These are phyloP conservation scores for Anarsia innoxiella DNA, from an alignment of 2,888 invertebrate species.

Conservation along the genomic window DNA sequence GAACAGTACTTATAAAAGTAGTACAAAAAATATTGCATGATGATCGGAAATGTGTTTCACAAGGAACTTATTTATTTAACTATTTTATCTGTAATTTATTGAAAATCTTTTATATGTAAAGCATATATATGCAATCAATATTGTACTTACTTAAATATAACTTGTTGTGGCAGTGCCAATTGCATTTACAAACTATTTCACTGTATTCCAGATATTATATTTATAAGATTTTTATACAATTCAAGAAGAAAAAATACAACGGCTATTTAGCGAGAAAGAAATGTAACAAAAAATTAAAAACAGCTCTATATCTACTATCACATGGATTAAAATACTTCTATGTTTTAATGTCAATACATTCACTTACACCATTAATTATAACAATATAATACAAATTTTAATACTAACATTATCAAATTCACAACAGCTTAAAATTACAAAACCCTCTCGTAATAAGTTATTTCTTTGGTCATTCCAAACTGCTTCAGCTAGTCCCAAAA, in stretches of 20 bases:
- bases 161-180: slow-evolving; percentile 44
- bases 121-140: slow-evolving; percentile 12
- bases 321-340: slow-evolving; percentile 67
- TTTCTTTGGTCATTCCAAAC: slow-evolving; percentile 64
- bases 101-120: background rate
- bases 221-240: background rate
- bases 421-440: slow-evolving; percentile 46
- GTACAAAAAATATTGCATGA: no score
- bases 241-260: background rate
- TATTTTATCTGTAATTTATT: slow-evolving; percentile 2
- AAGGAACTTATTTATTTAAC: no score
- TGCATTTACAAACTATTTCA: slow-evolving; percentile 7
- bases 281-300: slow-evolving; percentile 12
- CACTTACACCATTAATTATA: slow-evolving; percentile 36
- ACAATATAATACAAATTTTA: slow-evolving; percentile 41
- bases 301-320: slow-evolving; percentile 58
- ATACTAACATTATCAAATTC: slow-evolving; percentile 46
- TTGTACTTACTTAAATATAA: no score
- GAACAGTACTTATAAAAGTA: background rate
- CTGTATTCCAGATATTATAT: background rate
- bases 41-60: no score
- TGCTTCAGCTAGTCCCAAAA: slow-evolving; percentile 11
- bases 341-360: slow-evolving; percentile 36
- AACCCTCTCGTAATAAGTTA: slow-evolving; percentile 32
- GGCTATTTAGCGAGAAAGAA: background rate